Base-by-base conservation (phyloP, 2,797 vertebrate genomes). In the Sebastes variabilis region DNA sequence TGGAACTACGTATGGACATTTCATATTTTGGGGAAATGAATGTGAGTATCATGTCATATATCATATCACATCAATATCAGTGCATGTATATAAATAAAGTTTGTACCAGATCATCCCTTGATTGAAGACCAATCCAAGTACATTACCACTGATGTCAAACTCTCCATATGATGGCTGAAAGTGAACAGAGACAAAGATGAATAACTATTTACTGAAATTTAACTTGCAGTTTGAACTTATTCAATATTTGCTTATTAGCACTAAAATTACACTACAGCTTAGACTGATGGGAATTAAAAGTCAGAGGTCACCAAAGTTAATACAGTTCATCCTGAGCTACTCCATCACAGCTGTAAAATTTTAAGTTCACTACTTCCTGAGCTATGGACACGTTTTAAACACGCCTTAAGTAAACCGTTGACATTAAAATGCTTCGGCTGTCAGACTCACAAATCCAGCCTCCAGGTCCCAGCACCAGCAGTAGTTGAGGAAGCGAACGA, bases 401-500 rank as follows among this genome's bases (percentile, higher is more conserved):
- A 60, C 32, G 30, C 8, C 16, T 6, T 18, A 8, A 55, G 24
- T 10, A 56, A 84, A 66, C n/a, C 20, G 3, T 42, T 65, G 3
- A n/a, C 56, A 70, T 27, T 3, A 25, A 22, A 30, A 34, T 52
- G 16, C 29, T 61, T 14, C 29, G 24, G 14, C 24, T 20, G 32
- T 30, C 10, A 25, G n/a, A 93, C 98, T 95, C 95, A 99, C 98
- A 95, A 98, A 99, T 83, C 98, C 98, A 71, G 98, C 97, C 86
- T 99, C 98, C 80, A 99, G 95, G 93, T 99, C 99, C 99, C 99
- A 99, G 93, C 98, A 99, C 99, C 99, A 99, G 91, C 99, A 99
- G 93, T 99, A 97, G 92, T 99, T 99, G 82, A 99, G 95, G 91
- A 99, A 99, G 78, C 99, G 96, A 58, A 99, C 99, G 54, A 99